A percentile compares a stretch with the other conserved stretches of the same genome.
Evolutionary conservation across 2,113 vertebrate genomes (phyloP).

Genomic region (Trematocara stigmaticum): DNA sequence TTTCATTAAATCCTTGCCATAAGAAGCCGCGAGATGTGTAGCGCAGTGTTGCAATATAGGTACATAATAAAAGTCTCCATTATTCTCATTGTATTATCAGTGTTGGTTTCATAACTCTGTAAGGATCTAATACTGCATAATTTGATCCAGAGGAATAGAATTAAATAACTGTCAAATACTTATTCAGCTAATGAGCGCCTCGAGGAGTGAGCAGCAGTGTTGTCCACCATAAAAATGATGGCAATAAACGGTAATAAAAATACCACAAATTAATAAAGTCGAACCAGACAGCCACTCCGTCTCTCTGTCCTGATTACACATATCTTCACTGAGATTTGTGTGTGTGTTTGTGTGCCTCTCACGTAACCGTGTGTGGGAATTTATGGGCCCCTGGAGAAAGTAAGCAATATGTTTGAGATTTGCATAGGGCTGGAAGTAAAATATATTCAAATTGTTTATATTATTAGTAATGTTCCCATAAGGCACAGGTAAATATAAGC

Average conservation of each 20-base stretch:
- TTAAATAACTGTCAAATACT: conserved; percentile 24
- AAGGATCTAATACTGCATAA: conserved; percentile 33
- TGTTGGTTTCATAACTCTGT: conserved; percentile 11
- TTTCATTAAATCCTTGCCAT: neutral
- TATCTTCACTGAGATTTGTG: neutral
- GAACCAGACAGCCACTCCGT: conserved; percentile 27
- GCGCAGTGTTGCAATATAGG: neutral
- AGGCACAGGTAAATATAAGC: neutral
- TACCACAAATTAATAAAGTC: conserved; percentile 44
- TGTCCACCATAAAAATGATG: conserved; percentile 19
- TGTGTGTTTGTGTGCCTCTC: neutral
- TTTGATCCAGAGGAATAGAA: conserved; percentile 36
- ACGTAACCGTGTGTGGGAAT: conserved; percentile 1
- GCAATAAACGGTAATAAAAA: conserved; percentile 38
- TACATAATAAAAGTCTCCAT: neutral
- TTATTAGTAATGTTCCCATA: conserved; percentile 29
- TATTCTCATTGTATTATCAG: conserved; percentile 10
- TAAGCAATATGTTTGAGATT: conserved; percentile 64
- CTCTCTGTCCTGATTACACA: conserved; percentile 32
- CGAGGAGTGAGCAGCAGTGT: neutral
- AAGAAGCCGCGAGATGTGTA: neutral
- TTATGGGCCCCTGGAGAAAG: conserved; percentile 43
- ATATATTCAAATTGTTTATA: conserved; percentile 37
- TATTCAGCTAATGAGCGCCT: conserved; percentile 15
- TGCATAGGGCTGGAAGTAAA: conserved; percentile 52